These are phyloP conservation scores for Autographa gamma DNA, from an alignment of 2,888 invertebrate genomes.

Conservation along the genomic window DNA sequence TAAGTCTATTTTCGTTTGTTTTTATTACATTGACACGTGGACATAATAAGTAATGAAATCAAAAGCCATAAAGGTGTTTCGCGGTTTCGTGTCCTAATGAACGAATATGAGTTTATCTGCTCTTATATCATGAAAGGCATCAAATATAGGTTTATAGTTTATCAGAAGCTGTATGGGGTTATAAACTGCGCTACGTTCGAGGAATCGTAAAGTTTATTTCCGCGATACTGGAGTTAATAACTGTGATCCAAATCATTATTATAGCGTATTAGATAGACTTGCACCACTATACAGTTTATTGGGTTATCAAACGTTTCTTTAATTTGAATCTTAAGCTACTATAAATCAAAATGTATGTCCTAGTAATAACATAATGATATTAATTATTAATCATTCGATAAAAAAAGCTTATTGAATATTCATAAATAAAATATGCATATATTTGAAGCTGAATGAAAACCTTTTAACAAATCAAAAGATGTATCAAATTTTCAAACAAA, in stretches of 20 bases:
- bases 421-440: too few species aligned
- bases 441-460: not conserved
- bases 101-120: constrained; percentile 39
- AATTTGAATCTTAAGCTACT: not conserved
- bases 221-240: constrained; percentile 59
- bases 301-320: not conserved
- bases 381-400: too few species aligned
- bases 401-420: too few species aligned
- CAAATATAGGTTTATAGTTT: constrained; percentile 82
- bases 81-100: constrained; percentile 31
- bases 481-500: not conserved
- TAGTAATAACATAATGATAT: too few species aligned
- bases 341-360: too few species aligned
- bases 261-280: constrained; percentile 10
- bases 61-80: not conserved
- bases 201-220: constrained; percentile 67
- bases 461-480: not conserved
- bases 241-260: constrained; percentile 29
- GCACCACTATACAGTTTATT: not conserved
- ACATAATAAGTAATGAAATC: constrained; percentile 9
- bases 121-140: constrained; percentile 59
- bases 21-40: too few species aligned
- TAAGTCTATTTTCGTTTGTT: too few species aligned
- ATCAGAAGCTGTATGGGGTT: constrained; percentile 70
- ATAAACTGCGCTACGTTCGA: constrained; percentile 63